Evolutionary conservation across 2,113 vertebrate genomes (phyloP).

Genomic region (Thermophis baileyi): DNA sequence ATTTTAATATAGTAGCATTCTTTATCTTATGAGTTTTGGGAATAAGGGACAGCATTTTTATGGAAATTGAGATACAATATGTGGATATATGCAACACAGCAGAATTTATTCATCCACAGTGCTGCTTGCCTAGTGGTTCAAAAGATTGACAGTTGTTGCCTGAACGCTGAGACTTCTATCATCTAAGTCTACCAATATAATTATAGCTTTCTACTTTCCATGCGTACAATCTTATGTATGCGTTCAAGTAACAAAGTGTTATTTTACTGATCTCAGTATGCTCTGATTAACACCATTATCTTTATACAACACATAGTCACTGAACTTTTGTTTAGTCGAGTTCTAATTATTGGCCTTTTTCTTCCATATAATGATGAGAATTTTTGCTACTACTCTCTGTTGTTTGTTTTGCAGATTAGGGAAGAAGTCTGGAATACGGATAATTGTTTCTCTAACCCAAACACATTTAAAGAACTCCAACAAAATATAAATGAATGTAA

Average conservation of each 20-base stretch:
- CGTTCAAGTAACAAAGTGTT: not conserved
- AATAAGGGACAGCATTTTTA: not conserved
- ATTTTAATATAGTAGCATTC: not conserved
- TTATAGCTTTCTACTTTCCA: not conserved
- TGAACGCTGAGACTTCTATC: not conserved
- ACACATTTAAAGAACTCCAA: not conserved
- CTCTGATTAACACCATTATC: not conserved
- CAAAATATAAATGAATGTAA: not conserved
- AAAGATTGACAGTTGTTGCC: not conserved
- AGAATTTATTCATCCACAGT: not conserved
- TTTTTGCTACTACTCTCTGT: not conserved
- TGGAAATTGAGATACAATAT: not conserved
- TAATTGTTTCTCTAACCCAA: not conserved
- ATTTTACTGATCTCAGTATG: not conserved
- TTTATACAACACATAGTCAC: constrained; percentile 5
- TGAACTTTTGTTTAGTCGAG: constrained; percentile 15
- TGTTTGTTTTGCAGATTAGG: not conserved
- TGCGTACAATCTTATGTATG: not conserved
- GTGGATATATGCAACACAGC: not conserved
- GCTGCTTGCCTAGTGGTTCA: not conserved
- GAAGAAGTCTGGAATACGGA: not conserved
- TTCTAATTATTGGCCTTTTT: not conserved
- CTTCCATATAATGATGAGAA: not conserved
- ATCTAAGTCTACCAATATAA: not conserved
- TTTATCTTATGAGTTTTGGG: not conserved